Evolutionary conservation across 2,113 vertebrate species (phyloP).

Genomic region (Arenaria interpres): DNA sequence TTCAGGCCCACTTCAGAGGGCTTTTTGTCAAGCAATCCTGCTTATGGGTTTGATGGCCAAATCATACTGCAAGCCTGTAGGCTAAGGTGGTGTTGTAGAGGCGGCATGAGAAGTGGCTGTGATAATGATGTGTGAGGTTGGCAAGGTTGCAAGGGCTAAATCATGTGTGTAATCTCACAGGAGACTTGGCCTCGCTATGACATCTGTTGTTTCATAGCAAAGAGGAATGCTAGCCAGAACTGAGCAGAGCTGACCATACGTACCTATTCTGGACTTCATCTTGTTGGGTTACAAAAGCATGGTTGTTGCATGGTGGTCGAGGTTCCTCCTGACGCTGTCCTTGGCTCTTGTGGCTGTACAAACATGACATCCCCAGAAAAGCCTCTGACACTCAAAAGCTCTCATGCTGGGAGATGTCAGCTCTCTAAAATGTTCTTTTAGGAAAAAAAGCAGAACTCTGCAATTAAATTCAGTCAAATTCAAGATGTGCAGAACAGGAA

Average conservation of each 20-base stretch:
- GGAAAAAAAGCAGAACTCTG: background rate
- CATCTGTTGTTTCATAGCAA: background rate
- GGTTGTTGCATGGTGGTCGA: background rate
- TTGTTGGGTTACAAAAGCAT: background rate
- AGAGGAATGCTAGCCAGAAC: background rate
- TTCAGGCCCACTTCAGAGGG: background rate
- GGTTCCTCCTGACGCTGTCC: background rate
- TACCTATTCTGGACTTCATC: background rate
- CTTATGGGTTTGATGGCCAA: background rate
- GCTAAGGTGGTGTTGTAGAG: background rate
- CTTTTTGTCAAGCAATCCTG: background rate
- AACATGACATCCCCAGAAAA: background rate
- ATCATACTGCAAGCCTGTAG: background rate
- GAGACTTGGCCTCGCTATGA: background rate
- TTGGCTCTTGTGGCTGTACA: background rate
- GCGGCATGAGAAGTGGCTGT: background rate
- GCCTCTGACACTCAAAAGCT: background rate
- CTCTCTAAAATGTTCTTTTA: background rate
- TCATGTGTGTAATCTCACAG: background rate
- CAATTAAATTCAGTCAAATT: background rate
- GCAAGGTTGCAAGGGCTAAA: background rate
- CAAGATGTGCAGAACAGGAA: background rate
- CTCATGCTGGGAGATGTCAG: background rate
- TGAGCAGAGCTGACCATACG: rapidly evolving
- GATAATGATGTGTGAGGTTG: background rate